Base-by-base conservation (phyloP, 2,113 vertebrate species). In the Suricata suricatta region DNA sequence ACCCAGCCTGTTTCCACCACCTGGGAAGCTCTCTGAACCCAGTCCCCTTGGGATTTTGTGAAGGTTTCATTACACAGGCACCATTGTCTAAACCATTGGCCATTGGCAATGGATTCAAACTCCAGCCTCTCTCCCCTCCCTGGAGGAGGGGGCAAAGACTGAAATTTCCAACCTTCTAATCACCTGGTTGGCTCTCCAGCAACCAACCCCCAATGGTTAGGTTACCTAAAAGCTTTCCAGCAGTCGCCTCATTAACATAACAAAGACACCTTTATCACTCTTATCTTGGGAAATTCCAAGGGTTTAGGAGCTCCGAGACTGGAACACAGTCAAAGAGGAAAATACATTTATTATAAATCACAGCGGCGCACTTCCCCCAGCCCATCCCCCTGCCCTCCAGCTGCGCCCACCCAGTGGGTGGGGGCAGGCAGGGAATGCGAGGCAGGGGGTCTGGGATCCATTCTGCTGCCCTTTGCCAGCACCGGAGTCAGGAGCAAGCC, bases 251-350 rank as follows among this genome's bases (percentile, higher is more conserved):
- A 52, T 79, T 79, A 52, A 79, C 76, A 79, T 33, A 79, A 79
- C 76, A 79, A 79, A 79, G 76, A 79, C 76, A n/a, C 47, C 47
- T 79, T 79, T 33, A 33, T 79, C 76, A n/a, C 47, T 50, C 76
- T 33, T 79, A 19, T 79, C 47, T 0, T 0, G 29, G 31, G 76
- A 79, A 79, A 52, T 52, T 79, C 76, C 47, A 52, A 21, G 47
- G 47, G 31, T n/a, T 11, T 52, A 47, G 74, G 38, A 47, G 27
- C 74, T 31, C 41, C 9, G 15, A 3, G 41, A 15, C 74, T 4
- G 41, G 74, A 31, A 47, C 16, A 31, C 14, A 25, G 27, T 47
- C 14, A 17, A 31, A 31, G 41, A 77, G 74, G 74, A 77, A 77
- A 77, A 77, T 31, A 17, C 14, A 47, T 31, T 52, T n/a, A 52